These are phyloP conservation scores for Oncopodura yosiiana DNA, from an alignment of 1,140 invertebrate genomes.

Conservation along the genomic window DNA sequence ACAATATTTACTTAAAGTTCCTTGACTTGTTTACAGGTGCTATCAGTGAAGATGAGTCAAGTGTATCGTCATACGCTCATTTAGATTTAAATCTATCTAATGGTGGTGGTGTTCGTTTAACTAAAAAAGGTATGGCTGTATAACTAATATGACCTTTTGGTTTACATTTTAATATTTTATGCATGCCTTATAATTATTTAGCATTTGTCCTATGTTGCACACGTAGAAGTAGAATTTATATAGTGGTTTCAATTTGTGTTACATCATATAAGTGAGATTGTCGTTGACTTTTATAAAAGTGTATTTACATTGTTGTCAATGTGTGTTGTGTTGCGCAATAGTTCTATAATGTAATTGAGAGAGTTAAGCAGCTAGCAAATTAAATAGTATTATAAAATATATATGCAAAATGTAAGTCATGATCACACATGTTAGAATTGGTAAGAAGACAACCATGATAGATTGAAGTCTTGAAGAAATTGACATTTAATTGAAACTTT, in stretches of 20 bases:
- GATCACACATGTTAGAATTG: no score
- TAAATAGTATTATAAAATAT: no score
- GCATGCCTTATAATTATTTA: neutral
- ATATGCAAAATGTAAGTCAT: no score
- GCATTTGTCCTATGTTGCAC: neutral
- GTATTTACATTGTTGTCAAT: neutral
- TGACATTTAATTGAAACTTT: no score
- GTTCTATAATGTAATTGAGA: no score
- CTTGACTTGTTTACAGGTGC: constrained; percentile 28
- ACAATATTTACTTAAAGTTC: no score
- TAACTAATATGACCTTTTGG: neutral
- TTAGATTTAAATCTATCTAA: constrained; percentile 27
- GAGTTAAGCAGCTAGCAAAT: no score
- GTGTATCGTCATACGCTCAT: constrained; percentile 24
- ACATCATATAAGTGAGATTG: constrained; percentile 1
- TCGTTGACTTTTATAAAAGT: neutral
- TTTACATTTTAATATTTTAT: neutral
- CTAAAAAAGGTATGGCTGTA: constrained; percentile 29
- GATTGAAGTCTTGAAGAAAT: no score
- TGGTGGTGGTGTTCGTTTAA: constrained; percentile 27
- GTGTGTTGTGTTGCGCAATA: no score
- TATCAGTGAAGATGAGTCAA: constrained; percentile 31
- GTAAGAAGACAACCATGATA: no score
- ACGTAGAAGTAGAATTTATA: neutral
- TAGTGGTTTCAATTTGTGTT: constrained; percentile 1